A percentile compares a stretch with the other conserved stretches of the same genome.
Conservation (phyloP, 2,797 vertebrate species). For the Halcyon smyrnensis region DNA sequence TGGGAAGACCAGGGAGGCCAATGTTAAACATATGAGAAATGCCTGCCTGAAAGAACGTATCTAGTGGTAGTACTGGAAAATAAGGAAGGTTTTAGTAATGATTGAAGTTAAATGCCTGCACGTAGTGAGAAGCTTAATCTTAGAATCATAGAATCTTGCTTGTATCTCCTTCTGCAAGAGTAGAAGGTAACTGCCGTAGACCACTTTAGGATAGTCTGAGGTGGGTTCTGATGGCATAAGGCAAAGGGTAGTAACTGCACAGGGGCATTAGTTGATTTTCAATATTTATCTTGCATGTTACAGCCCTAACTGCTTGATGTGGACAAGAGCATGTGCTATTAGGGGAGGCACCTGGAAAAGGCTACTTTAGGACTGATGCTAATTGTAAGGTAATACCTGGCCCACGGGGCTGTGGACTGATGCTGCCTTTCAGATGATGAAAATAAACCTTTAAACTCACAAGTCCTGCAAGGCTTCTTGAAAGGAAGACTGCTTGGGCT, state of each 20-base stretch:
- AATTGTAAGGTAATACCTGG: constrained; percentile 12
- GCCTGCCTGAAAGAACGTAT: not conserved
- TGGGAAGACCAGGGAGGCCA: not conserved
- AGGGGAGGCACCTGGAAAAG: constrained; percentile 38
- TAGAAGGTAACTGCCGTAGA: not conserved
- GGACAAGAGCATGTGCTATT: constrained; percentile 42
- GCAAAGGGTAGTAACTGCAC: not conserved
- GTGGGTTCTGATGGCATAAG: not conserved
- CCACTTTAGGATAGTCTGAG: not conserved
- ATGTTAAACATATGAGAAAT: not conserved
- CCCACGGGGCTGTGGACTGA: not conserved
- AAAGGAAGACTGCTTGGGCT: not conserved
- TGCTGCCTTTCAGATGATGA: constrained; percentile 7
- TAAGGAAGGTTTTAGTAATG: not conserved
- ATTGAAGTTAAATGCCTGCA: not conserved
- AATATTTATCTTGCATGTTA: constrained; percentile 43
- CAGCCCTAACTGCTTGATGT: constrained; percentile 39
- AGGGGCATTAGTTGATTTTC: not conserved
- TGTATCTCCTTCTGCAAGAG: constrained; percentile 1
- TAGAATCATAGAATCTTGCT: not conserved
- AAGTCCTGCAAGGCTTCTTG: not conserved
- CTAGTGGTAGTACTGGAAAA: not conserved
- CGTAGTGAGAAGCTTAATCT: not conserved
- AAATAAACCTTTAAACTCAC: not conserved
- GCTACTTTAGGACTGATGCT: constrained; percentile 59